These are phyloP conservation scores for Eupeodes latifasciatus DNA, from an alignment of 2,888 invertebrate genomes.

Conservation along the genomic window DNA sequence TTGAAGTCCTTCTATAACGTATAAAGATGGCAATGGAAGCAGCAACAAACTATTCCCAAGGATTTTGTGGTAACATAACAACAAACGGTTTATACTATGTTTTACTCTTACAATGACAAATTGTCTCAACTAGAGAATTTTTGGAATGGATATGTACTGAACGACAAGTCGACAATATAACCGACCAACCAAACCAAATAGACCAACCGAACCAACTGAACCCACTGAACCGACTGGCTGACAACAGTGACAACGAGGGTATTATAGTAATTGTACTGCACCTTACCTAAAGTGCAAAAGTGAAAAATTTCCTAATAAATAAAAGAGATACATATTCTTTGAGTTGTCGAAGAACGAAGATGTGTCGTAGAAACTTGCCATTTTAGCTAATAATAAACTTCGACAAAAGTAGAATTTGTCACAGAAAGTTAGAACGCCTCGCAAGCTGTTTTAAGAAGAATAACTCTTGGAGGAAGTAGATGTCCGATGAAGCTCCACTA, in stretches of 20 bases:
- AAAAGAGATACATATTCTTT: neutral
- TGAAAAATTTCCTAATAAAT: neutral
- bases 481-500: too few relatives aligned
- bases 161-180: slow-evolving; percentile 19
- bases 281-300: neutral
- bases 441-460: too few relatives aligned
- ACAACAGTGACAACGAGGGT: slow-evolving; percentile 5
- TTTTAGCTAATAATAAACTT: neutral
- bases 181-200: slow-evolving; percentile 1
- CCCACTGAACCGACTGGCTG: neutral
- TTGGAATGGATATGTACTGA: neutral
- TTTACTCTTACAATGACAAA: slow-evolving; percentile 41
- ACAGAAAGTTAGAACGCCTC: too few relatives aligned
- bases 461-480: too few relatives aligned
- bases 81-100: too few relatives aligned
- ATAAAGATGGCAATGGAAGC: slow-evolving; percentile 46
- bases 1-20: slow-evolving; percentile 69
- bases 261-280: neutral
- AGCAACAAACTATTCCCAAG: slow-evolving; percentile 46
- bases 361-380: slow-evolving; percentile 15
- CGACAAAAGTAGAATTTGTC: too few relatives aligned
- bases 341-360: neutral
- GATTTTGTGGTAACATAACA: slow-evolving; percentile 52
- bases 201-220: neutral
- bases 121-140: slow-evolving; percentile 49